These are phyloP conservation scores for Ptychoptera contaminata DNA, from an alignment of 2,888 invertebrate genomes.

Conservation along the genomic window DNA sequence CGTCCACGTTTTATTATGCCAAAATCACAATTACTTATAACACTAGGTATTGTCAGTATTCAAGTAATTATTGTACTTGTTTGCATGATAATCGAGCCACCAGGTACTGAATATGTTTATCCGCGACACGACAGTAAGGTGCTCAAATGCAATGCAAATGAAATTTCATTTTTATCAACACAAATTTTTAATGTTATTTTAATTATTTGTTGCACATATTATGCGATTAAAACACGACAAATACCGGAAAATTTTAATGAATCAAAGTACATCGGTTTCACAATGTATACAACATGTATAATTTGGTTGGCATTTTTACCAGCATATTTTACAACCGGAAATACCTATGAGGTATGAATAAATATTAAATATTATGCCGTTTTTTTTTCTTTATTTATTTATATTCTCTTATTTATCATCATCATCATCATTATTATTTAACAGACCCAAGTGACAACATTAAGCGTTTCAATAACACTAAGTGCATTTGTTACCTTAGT, in stretches of 20 bases:
- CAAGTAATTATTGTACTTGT: conserved; percentile 41
- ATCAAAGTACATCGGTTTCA: conserved; percentile 52
- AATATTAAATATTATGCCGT: neutral
- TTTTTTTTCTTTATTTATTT: conserved; percentile 1
- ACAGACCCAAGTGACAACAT: conserved; percentile 50
- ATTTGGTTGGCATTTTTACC: conserved; percentile 56
- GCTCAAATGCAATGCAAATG: conserved; percentile 45
- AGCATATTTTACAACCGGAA: conserved; percentile 55
- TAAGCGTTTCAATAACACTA: conserved; percentile 52
- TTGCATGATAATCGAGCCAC: conserved; percentile 51
- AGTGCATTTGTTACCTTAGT: conserved; percentile 52
- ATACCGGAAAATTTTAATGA: conserved; percentile 56
- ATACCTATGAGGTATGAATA: conserved; percentile 42
- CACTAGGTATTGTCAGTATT: conserved; percentile 34
- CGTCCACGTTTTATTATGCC: conserved; percentile 49
- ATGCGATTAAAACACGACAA: conserved; percentile 51
- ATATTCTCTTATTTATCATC: too few relatives aligned
- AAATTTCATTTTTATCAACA: conserved; percentile 46
- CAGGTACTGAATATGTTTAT: conserved; percentile 38
- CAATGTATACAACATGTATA: conserved; percentile 54
- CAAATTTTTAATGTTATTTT: conserved; percentile 48
- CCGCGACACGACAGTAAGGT: conserved; percentile 41
- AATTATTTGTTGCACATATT: conserved; percentile 45
- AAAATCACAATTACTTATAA: conserved; percentile 44
- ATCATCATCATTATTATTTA: too few relatives aligned